phyloP scores from a whole-genome alignment of 2,888 invertebrate genomes.

The Mimachlamys varia region DNA sequence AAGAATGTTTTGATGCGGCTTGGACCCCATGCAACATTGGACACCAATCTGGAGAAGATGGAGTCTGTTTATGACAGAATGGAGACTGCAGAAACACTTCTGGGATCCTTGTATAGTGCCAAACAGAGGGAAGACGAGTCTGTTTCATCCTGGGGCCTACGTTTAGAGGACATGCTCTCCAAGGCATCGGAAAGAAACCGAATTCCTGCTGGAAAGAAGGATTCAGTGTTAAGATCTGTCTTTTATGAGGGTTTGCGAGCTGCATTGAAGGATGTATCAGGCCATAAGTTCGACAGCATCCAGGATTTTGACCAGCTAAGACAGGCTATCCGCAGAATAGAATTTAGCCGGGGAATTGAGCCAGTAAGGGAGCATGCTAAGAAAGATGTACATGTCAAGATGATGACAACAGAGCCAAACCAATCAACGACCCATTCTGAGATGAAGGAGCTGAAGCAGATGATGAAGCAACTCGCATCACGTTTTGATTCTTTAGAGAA shows the following conservation, averaged over 20 bases:
- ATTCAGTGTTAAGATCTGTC: background rate
- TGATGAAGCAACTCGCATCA: no score
- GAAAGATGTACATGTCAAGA: background rate
- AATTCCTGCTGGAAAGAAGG: background rate
- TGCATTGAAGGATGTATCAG: background rate
- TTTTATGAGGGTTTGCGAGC: background rate
- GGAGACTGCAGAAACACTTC: background rate
- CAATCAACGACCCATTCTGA: background rate
- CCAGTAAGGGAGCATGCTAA: background rate
- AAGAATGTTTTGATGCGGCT: background rate
- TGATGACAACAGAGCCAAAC: background rate
- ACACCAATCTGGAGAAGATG: background rate
- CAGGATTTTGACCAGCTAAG: background rate
- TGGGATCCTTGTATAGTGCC: background rate
- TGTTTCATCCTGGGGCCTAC: background rate
- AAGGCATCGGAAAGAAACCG: conserved; percentile 27
- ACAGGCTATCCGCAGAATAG: background rate
- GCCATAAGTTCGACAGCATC: background rate
- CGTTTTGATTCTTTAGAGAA: no score
- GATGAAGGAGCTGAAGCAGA: background rate
- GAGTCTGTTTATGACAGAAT: background rate
- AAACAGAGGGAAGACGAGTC: background rate
- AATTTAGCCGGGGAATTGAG: background rate
- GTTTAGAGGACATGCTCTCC: conserved; percentile 30
- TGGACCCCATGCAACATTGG: background rate